Conservation (phyloP, 2,113 vertebrate species). For the Brachionichthys hirsutus region DNA sequence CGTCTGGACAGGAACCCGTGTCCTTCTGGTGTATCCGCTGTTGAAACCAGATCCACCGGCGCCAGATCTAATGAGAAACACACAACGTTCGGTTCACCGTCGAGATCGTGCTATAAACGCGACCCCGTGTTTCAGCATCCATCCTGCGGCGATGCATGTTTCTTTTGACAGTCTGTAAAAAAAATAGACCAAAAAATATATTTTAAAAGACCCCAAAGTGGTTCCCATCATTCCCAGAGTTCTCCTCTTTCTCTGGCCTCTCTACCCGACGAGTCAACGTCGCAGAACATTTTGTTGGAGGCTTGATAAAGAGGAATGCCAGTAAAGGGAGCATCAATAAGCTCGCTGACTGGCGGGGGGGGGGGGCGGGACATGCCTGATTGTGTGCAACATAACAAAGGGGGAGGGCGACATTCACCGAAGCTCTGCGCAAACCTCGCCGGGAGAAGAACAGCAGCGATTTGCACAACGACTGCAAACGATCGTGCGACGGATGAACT, state of each 20-base stretch:
- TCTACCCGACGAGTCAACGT: not conserved
- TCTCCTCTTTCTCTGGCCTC: not conserved
- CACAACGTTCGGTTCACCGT: constrained; percentile 18
- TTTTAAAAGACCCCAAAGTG: too few relatives aligned
- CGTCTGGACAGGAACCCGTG: constrained; percentile 59
- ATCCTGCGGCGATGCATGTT: not conserved
- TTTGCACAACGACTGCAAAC: constrained; percentile 2
- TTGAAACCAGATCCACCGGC: constrained; percentile 35
- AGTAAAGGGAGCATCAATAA: constrained; percentile 13
- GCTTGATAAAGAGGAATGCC: constrained; percentile 11
- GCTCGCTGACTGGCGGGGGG: constrained; percentile 4
- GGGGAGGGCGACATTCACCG: constrained; percentile 7
- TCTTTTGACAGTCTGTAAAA: not conserved
- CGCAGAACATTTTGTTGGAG: constrained; percentile 31
- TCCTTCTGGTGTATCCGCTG: constrained; percentile 42
- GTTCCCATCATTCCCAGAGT: not conserved
- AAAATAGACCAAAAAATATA: too few relatives aligned
- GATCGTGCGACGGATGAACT: not conserved
- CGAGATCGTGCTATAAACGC: constrained; percentile 4
- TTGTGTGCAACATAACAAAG: not conserved
- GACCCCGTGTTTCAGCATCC: not conserved
- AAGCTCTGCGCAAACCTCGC: constrained; percentile 13
- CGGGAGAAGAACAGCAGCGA: not conserved
- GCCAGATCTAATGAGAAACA: constrained; percentile 55
- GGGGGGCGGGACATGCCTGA: constrained; percentile 15